These are phyloP conservation scores for Tringa solitaria DNA, from an alignment of 2,113 vertebrate genomes.

Conservation along the genomic window DNA sequence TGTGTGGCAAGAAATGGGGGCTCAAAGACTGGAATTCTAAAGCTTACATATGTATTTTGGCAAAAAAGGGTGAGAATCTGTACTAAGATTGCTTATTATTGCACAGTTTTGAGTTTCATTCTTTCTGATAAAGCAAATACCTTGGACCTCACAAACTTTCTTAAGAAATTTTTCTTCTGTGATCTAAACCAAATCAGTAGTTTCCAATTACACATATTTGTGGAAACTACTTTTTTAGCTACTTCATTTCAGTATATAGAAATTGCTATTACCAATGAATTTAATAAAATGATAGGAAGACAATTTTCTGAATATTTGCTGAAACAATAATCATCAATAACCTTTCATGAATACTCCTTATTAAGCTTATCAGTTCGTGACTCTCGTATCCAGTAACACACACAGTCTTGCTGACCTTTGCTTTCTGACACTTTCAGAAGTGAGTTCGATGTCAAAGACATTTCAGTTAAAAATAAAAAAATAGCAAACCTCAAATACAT, in stretches of 20 bases:
- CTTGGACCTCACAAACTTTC: not conserved
- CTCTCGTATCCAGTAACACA: not conserved
- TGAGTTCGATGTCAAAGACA: not conserved
- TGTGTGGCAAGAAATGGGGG: not conserved
- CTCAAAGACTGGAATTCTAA: not conserved
- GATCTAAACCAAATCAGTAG: not conserved
- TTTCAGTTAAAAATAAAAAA: not conserved
- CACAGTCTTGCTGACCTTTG: not conserved
- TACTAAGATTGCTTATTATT: not conserved
- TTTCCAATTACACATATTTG: not conserved
- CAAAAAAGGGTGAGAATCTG: not conserved
- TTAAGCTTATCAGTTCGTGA: not conserved
- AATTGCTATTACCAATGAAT: not conserved
- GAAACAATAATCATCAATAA: conserved; percentile 9
- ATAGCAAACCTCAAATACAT: not conserved
- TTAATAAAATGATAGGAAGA: not conserved
- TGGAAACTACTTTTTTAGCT: not conserved
- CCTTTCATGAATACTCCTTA: not conserved
- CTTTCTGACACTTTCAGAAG: conserved; percentile 27
- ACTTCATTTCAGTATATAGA: not conserved
- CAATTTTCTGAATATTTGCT: not conserved
- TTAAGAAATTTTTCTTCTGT: not conserved
- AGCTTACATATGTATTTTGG: not conserved
- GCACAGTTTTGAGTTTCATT: not conserved
- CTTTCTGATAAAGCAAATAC: not conserved